Conservation (phyloP, 1,140 invertebrate genomes). For the Contarinia nasturtii region DNA sequence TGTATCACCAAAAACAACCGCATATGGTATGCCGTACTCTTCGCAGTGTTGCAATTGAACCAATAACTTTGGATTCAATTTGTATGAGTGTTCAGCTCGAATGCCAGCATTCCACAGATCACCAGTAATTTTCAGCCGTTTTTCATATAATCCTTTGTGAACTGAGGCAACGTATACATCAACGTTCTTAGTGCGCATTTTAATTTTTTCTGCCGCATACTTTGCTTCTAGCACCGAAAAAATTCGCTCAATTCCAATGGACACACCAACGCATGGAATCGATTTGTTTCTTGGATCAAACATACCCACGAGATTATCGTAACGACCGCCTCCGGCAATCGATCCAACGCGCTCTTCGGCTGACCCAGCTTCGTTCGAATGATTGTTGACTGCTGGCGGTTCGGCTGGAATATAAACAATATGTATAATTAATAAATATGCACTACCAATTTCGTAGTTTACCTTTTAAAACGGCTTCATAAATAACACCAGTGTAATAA, state of each 20-base stretch:
- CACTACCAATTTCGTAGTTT: conserved; percentile 11
- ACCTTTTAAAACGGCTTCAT: conserved; percentile 82
- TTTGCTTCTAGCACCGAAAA: conserved; percentile 84
- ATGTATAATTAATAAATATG: too few relatives aligned
- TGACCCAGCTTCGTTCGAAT: conserved; percentile 15
- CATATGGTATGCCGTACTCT: conserved; percentile 75
- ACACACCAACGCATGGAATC: conserved; percentile 97
- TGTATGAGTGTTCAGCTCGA: conserved; percentile 80
- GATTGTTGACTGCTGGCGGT: conserved; percentile 4
- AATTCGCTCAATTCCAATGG: conserved; percentile 89
- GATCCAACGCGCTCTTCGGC: conserved; percentile 66
- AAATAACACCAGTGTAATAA: conserved; percentile 99
- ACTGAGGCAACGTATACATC: conserved; percentile 87
- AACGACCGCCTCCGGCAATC: conserved; percentile 92
- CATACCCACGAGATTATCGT: conserved; percentile 96
- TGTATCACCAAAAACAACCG: conserved; percentile 75
- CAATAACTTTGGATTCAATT: conserved; percentile 84
- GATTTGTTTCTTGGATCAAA: conserved; percentile 79
- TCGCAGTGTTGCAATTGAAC: conserved; percentile 92
- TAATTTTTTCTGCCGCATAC: conserved; percentile 31
- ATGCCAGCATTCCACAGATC: conserved; percentile 78
- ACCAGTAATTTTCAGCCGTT: conserved; percentile 69
- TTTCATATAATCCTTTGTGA: conserved; percentile 81
- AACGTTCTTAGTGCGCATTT: conserved; percentile 66
- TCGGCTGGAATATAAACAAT: neutral